These are phyloP conservation scores for Megalurothrips usitatus DNA, from an alignment of 2,888 invertebrate species.

Conservation along the genomic window DNA sequence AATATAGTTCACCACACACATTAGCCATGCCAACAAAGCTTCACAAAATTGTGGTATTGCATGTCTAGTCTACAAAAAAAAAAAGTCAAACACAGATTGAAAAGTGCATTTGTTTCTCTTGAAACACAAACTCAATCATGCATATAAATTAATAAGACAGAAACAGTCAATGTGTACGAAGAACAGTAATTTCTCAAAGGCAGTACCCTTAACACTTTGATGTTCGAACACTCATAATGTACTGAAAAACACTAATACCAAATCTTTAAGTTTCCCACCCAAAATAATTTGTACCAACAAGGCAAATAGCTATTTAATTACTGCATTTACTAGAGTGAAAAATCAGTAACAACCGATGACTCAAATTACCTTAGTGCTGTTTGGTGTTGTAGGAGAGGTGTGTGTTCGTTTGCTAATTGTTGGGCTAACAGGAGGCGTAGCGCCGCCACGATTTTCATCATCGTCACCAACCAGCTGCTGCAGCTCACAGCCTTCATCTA, in stretches of 20 bases:
- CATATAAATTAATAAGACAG: background rate
- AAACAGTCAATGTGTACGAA: too few relatives aligned
- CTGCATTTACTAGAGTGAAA: too few relatives aligned
- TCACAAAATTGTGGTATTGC: too few relatives aligned
- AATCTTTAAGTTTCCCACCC: background rate
- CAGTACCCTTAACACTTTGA: too few relatives aligned
- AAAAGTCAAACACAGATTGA: background rate
- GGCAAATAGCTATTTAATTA: background rate
- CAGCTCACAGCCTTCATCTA: constrained; percentile 46
- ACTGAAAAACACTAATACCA: background rate
- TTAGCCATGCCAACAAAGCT: too few relatives aligned
- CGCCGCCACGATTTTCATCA: constrained; percentile 47
- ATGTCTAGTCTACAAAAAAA: too few relatives aligned
- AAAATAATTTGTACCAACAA: background rate
- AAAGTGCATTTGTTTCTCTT: background rate
- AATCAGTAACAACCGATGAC: background rate
- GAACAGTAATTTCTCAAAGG: too few relatives aligned
- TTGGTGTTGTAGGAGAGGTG: constrained; percentile 41
- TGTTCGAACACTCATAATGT: background rate
- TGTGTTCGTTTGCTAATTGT: constrained; percentile 44
- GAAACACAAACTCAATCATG: background rate
- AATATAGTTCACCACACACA: too few relatives aligned
- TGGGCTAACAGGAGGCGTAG: constrained; percentile 48
- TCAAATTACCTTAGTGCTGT: constrained; percentile 33
- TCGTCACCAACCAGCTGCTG: constrained; percentile 49